Conservation (phyloP, 2,888 invertebrate species). For the Eledona agricola region DNA sequence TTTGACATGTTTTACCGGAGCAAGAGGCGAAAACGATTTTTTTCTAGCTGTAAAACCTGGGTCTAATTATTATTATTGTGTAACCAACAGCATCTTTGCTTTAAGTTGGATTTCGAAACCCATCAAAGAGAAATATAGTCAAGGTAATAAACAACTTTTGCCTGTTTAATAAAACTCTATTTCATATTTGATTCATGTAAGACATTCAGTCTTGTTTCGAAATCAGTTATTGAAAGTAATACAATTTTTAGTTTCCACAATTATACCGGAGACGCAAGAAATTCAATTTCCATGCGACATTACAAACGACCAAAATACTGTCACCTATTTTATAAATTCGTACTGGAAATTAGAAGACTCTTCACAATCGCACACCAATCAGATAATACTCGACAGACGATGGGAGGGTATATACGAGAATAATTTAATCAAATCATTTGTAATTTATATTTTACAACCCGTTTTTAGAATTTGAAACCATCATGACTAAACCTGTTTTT, state of each 20-base stretch:
- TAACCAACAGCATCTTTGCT: conserved; percentile 14
- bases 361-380: neutral
- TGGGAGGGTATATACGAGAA: conserved; percentile 14
- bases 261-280: conserved; percentile 1
- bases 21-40: neutral
- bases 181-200: too few relatives aligned
- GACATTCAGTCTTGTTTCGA: too few relatives aligned
- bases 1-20: neutral
- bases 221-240: too few relatives aligned
- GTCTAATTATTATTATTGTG: conserved; percentile 1
- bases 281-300: conserved; percentile 1
- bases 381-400: conserved; percentile 15
- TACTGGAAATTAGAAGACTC: conserved; percentile 11
- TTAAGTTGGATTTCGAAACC: conserved; percentile 7
- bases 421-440: conserved; percentile 5
- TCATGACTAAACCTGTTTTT: conserved; percentile 8
- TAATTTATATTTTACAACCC: neutral
- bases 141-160: too few relatives aligned
- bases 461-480: neutral
- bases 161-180: too few relatives aligned
- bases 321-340: conserved; percentile 5
- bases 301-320: neutral
- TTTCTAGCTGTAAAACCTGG: conserved; percentile 3
- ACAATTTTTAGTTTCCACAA: conserved; percentile 1
- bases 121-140: too few relatives aligned